Base-by-base conservation (phyloP, 2,888 invertebrate genomes). In the Craniophora ligustri region DNA sequence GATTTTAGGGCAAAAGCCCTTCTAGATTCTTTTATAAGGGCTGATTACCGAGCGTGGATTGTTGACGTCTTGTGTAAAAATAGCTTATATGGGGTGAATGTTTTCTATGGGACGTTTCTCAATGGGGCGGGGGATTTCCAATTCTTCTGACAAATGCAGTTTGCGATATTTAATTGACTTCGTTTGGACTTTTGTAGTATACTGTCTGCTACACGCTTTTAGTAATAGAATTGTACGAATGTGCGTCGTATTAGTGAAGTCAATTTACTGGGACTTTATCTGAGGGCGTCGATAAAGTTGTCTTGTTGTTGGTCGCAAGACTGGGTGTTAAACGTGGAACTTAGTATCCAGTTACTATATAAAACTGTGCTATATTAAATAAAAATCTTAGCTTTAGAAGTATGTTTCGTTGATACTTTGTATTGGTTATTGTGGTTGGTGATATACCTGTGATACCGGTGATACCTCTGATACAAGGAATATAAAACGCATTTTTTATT, bases 111-210 rank as follows among this genome's bases (percentile, higher is more conserved):
- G 19, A 48, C 45, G 14, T 40, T 61, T 66, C 67, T 51, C 49
- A 49, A 50, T 64, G 58, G 62, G 72, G 60, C 69, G 63, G 67
- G 47, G 68, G 58, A 67, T 71, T 65, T 65, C 72, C 81, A 75
- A 84, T 84, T 80, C 73, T 74, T 69, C 74, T 82, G 84, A 80
- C 82, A 84, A 85, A 84, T 83, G 84, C 84, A 84, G 76, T 82
- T 80, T 76, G 23, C 30, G 64, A 68, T 71, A 73, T 76, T 73
- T 85, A 82, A 85, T 85, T 84, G 82, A 82, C 75, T 84, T 81
- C 79, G 78, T 84, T 83, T 76, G 8, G 53, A 45, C 35, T 62
- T 56, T 39, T 75, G 55, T 45, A 64, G 62, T 53, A 57, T 40
- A 55, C 47, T 36, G 62, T 63, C 49, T 51, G 47, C 28, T 39